Conservation (phyloP, 2,888 invertebrate genomes). For the Papilio protenor region DNA sequence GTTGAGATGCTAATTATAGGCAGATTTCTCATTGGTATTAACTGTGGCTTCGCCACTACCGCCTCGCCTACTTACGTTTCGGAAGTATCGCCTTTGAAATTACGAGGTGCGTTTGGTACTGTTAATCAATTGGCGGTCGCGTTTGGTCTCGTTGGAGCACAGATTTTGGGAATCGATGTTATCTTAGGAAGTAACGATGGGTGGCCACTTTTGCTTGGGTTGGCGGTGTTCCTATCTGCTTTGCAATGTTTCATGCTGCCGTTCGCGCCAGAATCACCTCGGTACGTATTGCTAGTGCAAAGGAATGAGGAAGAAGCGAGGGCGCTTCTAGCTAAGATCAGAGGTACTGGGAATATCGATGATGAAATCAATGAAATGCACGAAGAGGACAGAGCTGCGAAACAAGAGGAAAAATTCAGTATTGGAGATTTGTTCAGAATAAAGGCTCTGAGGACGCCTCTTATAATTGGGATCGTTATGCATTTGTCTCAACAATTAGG, state of each 20-base stretch:
- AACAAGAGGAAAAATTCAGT: constrained; percentile 73
- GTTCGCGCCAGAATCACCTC: constrained; percentile 77
- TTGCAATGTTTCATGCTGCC: constrained; percentile 73
- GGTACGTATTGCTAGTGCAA: constrained; percentile 71
- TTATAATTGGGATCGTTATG: constrained; percentile 80
- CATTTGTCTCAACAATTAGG: constrained; percentile 81
- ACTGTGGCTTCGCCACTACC: constrained; percentile 86
- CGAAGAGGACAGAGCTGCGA: constrained; percentile 74
- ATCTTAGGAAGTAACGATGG: constrained; percentile 76
- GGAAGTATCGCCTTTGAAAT: constrained; percentile 73
- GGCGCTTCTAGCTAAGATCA: constrained; percentile 64
- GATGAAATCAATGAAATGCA: constrained; percentile 80
- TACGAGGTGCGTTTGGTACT: constrained; percentile 80
- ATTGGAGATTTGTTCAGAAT: constrained; percentile 70
- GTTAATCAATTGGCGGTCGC: constrained; percentile 81
- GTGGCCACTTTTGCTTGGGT: constrained; percentile 79
- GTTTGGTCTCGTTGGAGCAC: constrained; percentile 73
- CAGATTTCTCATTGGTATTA: constrained; percentile 89
- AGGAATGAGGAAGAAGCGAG: constrained; percentile 75
- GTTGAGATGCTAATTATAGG: constrained; percentile 89
- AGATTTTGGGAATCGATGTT: constrained; percentile 78
- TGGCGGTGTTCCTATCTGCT: constrained; percentile 73
- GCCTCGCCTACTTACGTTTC: constrained; percentile 82
- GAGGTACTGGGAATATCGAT: constrained; percentile 73
- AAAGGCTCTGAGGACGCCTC: constrained; percentile 67